phyloP scores from a whole-genome alignment of 1,140 invertebrate genomes.

The Cardiocondyla obscurior region DNA sequence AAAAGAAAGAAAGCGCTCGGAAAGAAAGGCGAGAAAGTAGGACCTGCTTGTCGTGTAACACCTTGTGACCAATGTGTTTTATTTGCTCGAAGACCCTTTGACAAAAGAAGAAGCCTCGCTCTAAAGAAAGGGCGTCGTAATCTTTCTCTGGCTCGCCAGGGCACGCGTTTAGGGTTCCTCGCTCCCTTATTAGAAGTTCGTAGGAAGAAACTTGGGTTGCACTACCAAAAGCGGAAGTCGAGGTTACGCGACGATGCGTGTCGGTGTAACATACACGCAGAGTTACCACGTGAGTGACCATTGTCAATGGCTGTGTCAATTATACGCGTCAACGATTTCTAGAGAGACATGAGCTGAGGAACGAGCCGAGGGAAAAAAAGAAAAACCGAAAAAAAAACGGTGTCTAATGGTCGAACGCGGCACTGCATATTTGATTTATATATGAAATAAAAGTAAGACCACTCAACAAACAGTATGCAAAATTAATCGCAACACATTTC shows the following conservation, averaged over 20 bases:
- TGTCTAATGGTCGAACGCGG: not conserved
- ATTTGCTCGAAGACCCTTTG: slow-evolving; percentile 57
- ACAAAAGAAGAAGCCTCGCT: slow-evolving; percentile 29
- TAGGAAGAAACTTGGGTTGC: slow-evolving; percentile 1
- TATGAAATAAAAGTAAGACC: too few relatives aligned
- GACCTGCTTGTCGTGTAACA: slow-evolving; percentile 65
- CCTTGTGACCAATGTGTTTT: slow-evolving; percentile 62
- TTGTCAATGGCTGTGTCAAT: slow-evolving; percentile 15
- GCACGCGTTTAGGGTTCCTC: slow-evolving; percentile 29
- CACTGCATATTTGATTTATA: not conserved
- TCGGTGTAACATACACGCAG: slow-evolving; percentile 28
- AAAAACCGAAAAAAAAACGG: not conserved
- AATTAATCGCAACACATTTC: too few relatives aligned
- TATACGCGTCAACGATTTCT: not conserved
- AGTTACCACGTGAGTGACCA: not conserved
- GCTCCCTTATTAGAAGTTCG: slow-evolving; percentile 49
- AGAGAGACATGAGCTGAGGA: not conserved
- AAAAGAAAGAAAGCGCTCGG: not conserved
- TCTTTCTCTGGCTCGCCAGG: slow-evolving; percentile 60
- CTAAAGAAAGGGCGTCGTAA: slow-evolving; percentile 54
- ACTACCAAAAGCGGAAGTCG: slow-evolving; percentile 37
- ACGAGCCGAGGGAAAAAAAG: not conserved
- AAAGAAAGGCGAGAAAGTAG: slow-evolving; percentile 50
- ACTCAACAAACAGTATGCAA: too few relatives aligned
- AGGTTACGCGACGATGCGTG: slow-evolving; percentile 25